Evolutionary conservation across 2,113 vertebrate species (phyloP), one percentile per base, ranked within the genome.

Genomic region (Chinchilla lanigera): DNA sequence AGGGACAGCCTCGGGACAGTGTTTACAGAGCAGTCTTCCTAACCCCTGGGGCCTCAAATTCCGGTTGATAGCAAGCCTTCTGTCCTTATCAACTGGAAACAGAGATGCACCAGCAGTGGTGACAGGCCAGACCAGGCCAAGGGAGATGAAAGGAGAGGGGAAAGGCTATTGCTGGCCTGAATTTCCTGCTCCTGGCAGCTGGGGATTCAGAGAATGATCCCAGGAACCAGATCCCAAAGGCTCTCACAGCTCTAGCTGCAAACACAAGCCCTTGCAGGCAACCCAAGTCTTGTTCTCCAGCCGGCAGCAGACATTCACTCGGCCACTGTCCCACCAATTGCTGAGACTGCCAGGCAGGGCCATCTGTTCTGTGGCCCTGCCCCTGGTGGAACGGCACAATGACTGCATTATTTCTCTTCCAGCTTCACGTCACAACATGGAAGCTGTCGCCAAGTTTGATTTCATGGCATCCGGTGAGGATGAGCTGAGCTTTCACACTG

Each of bases 401-500:
- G 94, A 98, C 83, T 85, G 56, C 11, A 4, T 84, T 86, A 11
- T 97, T 13, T 88, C 65, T 96, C 93, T 98, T 98, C 73, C 98
- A 98, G 98, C 90, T 89, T 94, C 96, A 7, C 35, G 2, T 90
- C 86, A 33, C 77, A 67, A 8, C 41, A 99, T 99, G 99, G 99
- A 99, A 97, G 99, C 99, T 71, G 95, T 97, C 0, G 99, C 99
- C 96, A 99, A 99, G 95, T 99, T 99, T 67, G 99, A 99, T 20
- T 99, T 99, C 94, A 96, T 17, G 7, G 99, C 99, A 35, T 99
- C 99, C 0, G 98, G 98, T 2, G 99, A 99, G 28, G 99, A 99
- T 0, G 99, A 99, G 93, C 98, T 99, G 96, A 99, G 99, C 98
- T 99, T 99, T 98, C 99, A 98, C n/a, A 99, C 99, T 92, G 99